These are phyloP conservation scores for Triplophysa yarkandensis DNA, from an alignment of 2,797 vertebrate genomes.

Conservation along the genomic window DNA sequence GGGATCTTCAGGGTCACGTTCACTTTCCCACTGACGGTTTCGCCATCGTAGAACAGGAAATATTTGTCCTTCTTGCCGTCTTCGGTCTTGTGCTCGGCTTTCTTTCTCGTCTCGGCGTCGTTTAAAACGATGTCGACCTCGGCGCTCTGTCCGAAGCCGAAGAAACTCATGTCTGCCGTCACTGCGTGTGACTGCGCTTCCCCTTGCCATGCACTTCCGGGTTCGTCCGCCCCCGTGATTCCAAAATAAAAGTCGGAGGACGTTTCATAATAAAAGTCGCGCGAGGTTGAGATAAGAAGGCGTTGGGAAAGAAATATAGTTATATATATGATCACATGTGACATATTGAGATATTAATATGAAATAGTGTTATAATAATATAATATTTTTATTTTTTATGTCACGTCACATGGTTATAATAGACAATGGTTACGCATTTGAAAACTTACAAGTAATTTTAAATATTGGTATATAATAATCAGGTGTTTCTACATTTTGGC, in stretches of 20 bases:
- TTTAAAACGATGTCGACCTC: conserved; percentile 91
- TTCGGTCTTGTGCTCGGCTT: conserved; percentile 92
- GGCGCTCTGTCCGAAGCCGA: conserved; percentile 92
- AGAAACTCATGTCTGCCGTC: conserved; percentile 84
- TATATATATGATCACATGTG: no score
- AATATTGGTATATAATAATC: no score
- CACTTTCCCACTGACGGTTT: conserved; percentile 93
- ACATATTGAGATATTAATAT: no score
- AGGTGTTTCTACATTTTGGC: no score
- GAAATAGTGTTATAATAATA: no score
- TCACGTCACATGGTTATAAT: conserved; percentile 59
- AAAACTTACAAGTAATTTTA: conserved; percentile 61
- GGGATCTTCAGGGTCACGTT: conserved; percentile 92
- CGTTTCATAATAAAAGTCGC: conserved; percentile 38
- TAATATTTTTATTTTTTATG: neutral
- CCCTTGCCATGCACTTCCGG: conserved; percentile 63
- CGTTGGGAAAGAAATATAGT: no score
- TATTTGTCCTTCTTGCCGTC: conserved; percentile 97
- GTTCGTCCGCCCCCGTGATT: conserved; percentile 33
- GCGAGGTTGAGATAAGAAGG: neutral
- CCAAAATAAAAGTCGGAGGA: conserved; percentile 60
- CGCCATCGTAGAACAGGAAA: conserved; percentile 94
- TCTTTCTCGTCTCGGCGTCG: conserved; percentile 90
- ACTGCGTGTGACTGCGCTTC: conserved; percentile 3
- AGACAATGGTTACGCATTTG: conserved; percentile 68